A percentile compares a stretch with the other conserved stretches of the same genome.
Conservation (phyloP, 2,797 vertebrate genomes). For the Paramormyrops hopkinsi region DNA sequence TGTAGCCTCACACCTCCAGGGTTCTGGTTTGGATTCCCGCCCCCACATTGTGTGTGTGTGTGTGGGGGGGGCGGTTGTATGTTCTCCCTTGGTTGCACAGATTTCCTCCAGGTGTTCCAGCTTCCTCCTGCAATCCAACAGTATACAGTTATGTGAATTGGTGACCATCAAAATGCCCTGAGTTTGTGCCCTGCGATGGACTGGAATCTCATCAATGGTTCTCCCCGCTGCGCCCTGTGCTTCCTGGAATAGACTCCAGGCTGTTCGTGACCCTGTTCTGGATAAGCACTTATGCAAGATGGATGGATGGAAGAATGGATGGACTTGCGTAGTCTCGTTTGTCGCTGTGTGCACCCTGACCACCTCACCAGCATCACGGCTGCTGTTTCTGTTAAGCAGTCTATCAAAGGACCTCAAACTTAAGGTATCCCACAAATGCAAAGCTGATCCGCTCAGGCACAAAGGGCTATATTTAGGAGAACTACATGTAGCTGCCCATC, state of each 20-base stretch:
- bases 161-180: neutral
- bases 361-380: neutral
- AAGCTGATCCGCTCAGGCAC: neutral
- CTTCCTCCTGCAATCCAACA: neutral
- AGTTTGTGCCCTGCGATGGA: neutral
- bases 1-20: neutral
- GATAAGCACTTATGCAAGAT: neutral
- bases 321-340: neutral
- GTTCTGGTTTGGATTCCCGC: neutral
- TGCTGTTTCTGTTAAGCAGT: neutral
- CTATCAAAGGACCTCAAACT: conserved; percentile 6
- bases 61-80: neutral
- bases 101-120: neutral
- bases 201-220: neutral
- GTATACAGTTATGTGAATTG: neutral
- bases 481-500: neutral
- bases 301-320: neutral
- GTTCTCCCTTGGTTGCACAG: neutral
- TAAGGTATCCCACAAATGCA: conserved; percentile 13
- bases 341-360: neutral
- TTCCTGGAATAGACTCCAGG: neutral
- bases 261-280: neutral
- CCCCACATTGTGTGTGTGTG: neutral
- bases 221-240: neutral
- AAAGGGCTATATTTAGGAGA: conserved; percentile 2